These are phyloP conservation scores for Takifugu rubripes DNA, from an alignment of 2,797 vertebrate genomes.

Conservation along the genomic window DNA sequence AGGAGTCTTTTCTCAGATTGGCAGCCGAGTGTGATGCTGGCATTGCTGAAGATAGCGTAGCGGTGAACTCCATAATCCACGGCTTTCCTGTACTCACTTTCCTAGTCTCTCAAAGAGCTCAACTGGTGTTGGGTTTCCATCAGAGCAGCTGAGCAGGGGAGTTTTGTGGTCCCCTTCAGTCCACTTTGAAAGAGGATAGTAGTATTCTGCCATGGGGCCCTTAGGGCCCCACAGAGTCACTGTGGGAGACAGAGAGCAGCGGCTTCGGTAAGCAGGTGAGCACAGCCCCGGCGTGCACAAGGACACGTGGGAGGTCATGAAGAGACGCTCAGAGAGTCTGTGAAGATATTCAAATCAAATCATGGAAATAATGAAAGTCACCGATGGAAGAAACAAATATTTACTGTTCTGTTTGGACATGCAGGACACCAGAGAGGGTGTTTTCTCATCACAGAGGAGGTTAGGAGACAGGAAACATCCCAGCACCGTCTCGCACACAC, in stretches of 20 bases:
- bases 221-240: slow-evolving; percentile 33
- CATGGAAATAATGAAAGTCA: too few species aligned
- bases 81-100: slow-evolving; percentile 61
- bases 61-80: slow-evolving; percentile 58
- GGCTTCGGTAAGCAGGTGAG: slow-evolving; percentile 34
- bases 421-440: too few species aligned
- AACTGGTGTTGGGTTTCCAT: slow-evolving; percentile 68
- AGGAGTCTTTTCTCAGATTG: background rate
- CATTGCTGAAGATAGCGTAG: slow-evolving; percentile 49
- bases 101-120: slow-evolving; percentile 30
- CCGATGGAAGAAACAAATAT: too few species aligned
- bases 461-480: too few species aligned
- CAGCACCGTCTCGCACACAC: too few species aligned
- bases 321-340: too few species aligned
- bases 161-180: slow-evolving; percentile 53
- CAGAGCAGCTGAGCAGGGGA: slow-evolving; percentile 60
- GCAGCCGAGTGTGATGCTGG: slow-evolving; percentile 32
- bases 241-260: slow-evolving; percentile 32
- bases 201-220: slow-evolving; percentile 55
- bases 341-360: too few species aligned
- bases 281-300: slow-evolving; percentile 30
- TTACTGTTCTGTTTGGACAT: too few species aligned
- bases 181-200: slow-evolving; percentile 70
- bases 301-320: slow-evolving; percentile 18
- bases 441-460: too few species aligned